Conservation (phyloP, 1,140 invertebrate genomes). For the Drosophila sucinea region DNA sequence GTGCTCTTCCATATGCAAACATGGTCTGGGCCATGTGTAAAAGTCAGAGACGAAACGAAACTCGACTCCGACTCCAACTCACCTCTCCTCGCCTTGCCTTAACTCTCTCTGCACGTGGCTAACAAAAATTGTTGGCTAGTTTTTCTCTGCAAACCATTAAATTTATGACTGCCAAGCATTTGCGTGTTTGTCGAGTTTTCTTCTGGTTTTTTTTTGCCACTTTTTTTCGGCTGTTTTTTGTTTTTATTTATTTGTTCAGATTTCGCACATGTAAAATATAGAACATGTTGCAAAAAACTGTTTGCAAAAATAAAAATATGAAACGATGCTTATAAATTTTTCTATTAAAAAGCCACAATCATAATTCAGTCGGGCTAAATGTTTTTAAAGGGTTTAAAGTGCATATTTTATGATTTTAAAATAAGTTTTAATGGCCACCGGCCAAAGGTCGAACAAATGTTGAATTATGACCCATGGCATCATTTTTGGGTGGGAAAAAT, state of each 20-base stretch:
- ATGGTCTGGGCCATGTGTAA: constrained; percentile 7
- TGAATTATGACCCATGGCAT: constrained; percentile 1
- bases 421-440: constrained; percentile 35
- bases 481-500: background rate
- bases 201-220: background rate
- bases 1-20: constrained; percentile 23
- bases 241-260: constrained; percentile 22
- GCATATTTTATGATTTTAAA: constrained; percentile 38
- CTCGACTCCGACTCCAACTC: background rate
- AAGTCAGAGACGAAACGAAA: constrained; percentile 1
- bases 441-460: constrained; percentile 20
- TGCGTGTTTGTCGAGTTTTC: constrained; percentile 67
- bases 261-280: constrained; percentile 59
- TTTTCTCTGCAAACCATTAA: constrained; percentile 63
- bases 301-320: constrained; percentile 14
- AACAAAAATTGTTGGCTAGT: constrained; percentile 70
- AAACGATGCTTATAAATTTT: constrained; percentile 42
- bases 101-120: constrained; percentile 61
- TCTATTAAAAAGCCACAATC: constrained; percentile 60
- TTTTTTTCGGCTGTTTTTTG: background rate
- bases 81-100: too few relatives aligned
- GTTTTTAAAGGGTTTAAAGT: constrained; percentile 26
- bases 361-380: constrained; percentile 48
- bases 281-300: constrained; percentile 51
- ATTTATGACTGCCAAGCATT: constrained; percentile 73